Percentiles rank a stretch among this genome's conserved stretches.
Conservation (phyloP, 2,797 vertebrate species). For the Limnodromus scolopaceus region DNA sequence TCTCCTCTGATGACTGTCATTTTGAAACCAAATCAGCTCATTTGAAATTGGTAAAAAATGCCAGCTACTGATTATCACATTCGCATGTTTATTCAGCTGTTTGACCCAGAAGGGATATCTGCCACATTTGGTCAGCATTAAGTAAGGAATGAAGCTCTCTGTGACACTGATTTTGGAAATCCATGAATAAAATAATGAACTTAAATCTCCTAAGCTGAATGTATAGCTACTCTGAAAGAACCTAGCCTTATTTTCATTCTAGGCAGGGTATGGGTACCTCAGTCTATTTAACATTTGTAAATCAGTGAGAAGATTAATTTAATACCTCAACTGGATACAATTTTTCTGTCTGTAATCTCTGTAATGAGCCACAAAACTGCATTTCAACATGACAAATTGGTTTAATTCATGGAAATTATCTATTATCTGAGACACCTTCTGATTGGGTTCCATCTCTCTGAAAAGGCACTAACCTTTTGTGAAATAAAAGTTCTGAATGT, state of each 20-base stretch:
- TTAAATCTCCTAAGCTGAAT: neutral
- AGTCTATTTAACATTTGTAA: slow-evolving; percentile 19
- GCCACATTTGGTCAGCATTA: neutral
- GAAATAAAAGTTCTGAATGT: neutral
- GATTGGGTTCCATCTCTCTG: neutral
- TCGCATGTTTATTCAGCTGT: neutral
- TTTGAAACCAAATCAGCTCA: slow-evolving; percentile 1
- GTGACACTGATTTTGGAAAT: neutral
- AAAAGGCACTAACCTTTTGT: neutral
- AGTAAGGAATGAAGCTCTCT: neutral
- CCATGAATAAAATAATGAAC: neutral
- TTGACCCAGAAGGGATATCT: neutral
- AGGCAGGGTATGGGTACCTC: neutral
- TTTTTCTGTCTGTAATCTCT: slow-evolving; percentile 19
- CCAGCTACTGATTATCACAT: neutral
- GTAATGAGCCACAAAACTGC: neutral
- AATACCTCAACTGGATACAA: slow-evolving; percentile 14
- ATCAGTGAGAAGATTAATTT: slow-evolving; percentile 15
- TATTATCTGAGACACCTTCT: neutral
- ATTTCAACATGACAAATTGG: slow-evolving; percentile 27
- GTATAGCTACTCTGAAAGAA: neutral
- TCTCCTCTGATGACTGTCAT: neutral
- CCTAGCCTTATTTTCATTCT: slow-evolving; percentile 21
- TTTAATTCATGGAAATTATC: slow-evolving; percentile 6
- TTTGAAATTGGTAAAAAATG: neutral